A percentile compares a stretch with the other conserved stretches of the same genome.
These are phyloP conservation scores for Calvadosia cruxmelitensis DNA, from an alignment of 30 jellyfish, hydroid and myxozoan species.

Conservation along the genomic window DNA sequence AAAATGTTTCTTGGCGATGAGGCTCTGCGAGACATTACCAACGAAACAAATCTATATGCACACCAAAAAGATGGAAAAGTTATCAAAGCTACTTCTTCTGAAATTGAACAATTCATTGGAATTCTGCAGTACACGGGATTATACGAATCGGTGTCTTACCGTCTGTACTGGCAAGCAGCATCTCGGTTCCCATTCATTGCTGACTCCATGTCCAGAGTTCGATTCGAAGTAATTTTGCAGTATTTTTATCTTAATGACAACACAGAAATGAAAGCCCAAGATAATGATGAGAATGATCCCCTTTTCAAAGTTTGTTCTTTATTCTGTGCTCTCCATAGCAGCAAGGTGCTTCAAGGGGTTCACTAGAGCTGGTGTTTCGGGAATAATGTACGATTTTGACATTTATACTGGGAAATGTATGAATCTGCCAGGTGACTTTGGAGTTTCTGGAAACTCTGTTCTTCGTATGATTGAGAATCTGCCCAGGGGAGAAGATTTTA, in stretches of 20 bases:
- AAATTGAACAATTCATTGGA: constrained; percentile 10
- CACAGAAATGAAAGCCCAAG: background rate
- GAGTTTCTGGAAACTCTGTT: constrained; percentile 10
- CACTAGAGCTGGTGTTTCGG: constrained; percentile 14
- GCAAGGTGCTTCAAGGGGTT: constrained; percentile 8
- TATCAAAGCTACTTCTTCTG: background rate
- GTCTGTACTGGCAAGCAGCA: background rate
- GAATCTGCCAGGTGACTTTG: constrained; percentile 13
- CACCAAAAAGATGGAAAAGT: too few species aligned
- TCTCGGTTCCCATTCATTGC: constrained; percentile 10
- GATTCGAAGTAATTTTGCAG: constrained; percentile 14
- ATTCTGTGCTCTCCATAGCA: background rate
- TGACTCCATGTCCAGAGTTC: constrained; percentile 12
- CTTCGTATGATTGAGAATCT: constrained; percentile 3
- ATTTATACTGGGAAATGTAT: constrained; percentile 8
- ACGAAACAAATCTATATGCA: too few species aligned
- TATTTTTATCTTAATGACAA: background rate
- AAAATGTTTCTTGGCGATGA: too few species aligned
- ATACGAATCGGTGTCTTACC: constrained; percentile 6
- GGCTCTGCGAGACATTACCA: too few species aligned
- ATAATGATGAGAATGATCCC: background rate
- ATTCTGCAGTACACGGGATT: constrained; percentile 5
- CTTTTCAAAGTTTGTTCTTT: background rate
- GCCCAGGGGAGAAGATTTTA: too few species aligned
- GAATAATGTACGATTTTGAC: constrained; percentile 14